Conservation (phyloP, 2,888 invertebrate genomes). For the Habrosyne pyritoides region DNA sequence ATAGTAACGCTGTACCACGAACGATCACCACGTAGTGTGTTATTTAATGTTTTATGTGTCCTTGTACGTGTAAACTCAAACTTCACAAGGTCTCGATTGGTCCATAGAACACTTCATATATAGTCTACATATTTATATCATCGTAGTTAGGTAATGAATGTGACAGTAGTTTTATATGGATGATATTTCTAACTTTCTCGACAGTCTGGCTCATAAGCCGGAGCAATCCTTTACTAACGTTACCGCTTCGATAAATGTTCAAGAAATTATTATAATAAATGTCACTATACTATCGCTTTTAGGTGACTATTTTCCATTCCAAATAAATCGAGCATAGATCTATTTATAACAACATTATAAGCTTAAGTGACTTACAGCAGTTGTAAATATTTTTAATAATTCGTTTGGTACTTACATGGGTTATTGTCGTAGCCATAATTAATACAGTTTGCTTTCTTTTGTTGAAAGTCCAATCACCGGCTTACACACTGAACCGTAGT, state of each 20-base stretch:
- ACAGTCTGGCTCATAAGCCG: constrained; percentile 58
- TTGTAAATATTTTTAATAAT: constrained; percentile 70
- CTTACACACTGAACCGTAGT: constrained; percentile 65
- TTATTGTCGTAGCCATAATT: constrained; percentile 40
- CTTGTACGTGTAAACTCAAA: constrained; percentile 28
- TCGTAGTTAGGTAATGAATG: constrained; percentile 71
- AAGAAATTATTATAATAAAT: constrained; percentile 50
- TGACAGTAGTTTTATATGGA: constrained; percentile 71
- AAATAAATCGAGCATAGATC: constrained; percentile 47
- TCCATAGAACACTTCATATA: constrained; percentile 40
- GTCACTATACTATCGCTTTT: constrained; percentile 74
- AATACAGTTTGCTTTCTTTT: constrained; percentile 53
- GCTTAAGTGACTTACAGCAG: constrained; percentile 65
- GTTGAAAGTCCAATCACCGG: constrained; percentile 55
- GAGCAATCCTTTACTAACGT: constrained; percentile 60
- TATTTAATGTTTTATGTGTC: constrained; percentile 50
- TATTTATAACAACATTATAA: constrained; percentile 59
- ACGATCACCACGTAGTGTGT: constrained; percentile 61
- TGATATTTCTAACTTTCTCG: constrained; percentile 36
- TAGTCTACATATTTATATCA: constrained; percentile 40
- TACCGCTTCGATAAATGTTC: constrained; percentile 72
- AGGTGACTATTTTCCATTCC: constrained; percentile 65
- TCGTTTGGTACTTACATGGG: constrained; percentile 53
- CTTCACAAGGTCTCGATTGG: constrained; percentile 37
- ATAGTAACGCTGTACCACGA: constrained; percentile 57